Percentiles rank a stretch among this genome's conserved stretches.
Conservation (phyloP, 2,797 vertebrate species). For the Toxotes lorentzi region DNA sequence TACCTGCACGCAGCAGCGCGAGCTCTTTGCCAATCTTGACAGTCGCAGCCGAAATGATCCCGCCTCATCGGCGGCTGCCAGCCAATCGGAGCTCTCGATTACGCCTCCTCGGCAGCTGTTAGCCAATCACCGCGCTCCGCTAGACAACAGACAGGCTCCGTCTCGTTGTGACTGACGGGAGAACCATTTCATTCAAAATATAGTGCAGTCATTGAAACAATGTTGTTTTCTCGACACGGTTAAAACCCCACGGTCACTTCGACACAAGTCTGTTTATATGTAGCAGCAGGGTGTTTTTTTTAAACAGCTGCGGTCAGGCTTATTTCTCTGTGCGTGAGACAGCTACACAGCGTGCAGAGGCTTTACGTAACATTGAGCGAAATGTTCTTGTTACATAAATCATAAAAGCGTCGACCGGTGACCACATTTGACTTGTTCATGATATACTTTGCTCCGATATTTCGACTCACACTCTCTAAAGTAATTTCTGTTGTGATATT, state of each 20-base stretch:
- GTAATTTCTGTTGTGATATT: neutral
- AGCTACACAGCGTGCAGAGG: neutral
- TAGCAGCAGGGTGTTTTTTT: neutral
- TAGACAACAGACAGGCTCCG: slow-evolving; percentile 52
- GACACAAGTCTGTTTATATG: neutral
- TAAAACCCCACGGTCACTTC: neutral
- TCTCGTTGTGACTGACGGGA: slow-evolving; percentile 79
- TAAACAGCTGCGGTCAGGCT: neutral
- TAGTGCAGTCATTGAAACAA: slow-evolving; percentile 59
- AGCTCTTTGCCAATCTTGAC: slow-evolving; percentile 85
- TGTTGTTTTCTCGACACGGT: slow-evolving; percentile 41
- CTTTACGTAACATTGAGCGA: slow-evolving; percentile 70
- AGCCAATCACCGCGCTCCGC: slow-evolving; percentile 69
- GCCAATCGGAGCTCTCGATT: slow-evolving; percentile 69
- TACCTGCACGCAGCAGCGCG: slow-evolving; percentile 83
- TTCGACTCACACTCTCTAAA: neutral
- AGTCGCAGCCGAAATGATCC: slow-evolving; percentile 73
- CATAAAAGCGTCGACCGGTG: slow-evolving; percentile 40
- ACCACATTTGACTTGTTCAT: neutral
- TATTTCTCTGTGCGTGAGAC: neutral
- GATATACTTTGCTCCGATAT: neutral
- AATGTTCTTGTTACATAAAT: slow-evolving; percentile 74
- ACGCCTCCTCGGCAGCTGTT: neutral
- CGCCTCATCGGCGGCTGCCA: slow-evolving; percentile 61
- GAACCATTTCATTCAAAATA: slow-evolving; percentile 83